Base-by-base conservation (phyloP, 2,113 vertebrate species). In the Mastomys coucha region DNA sequence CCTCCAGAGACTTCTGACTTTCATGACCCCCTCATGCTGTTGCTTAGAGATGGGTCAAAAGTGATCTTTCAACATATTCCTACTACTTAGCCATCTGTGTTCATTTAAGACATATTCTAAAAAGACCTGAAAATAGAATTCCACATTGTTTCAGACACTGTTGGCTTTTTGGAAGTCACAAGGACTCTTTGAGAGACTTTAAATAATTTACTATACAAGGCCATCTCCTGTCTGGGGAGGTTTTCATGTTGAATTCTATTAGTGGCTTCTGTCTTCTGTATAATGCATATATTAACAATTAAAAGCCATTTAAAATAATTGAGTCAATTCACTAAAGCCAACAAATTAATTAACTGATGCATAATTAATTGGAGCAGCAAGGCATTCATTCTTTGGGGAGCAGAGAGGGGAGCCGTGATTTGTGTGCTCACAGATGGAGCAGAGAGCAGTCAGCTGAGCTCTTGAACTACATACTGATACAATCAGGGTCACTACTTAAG, bases 261-360 rank as follows among this genome's bases (percentile, higher is more conserved):
- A 98, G 92, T 82, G 5, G 49, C 36, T 96, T 97, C 97, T 96
- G 82, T 95, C 89, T 96, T 92, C 90, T 91, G 92, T 94, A 97
- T 89, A 97, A 93, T 88, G 95, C 87, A 33, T 94, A 94, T 96
- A 97, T 97, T 97, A 97, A 97, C 96, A 98, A 97, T 98, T 96
- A 97, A 97, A 96, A 96, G 75, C 63, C 94, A 97, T 91, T 98
- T 97, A 97, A 97, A 98, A 95, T 96, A 97, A 98, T 97, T 97
- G 91, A 97, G 96, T 98, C 93, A 91, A 93, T 94, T 94, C 93
- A 93, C 96, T 87, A 97, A 97, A 96, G 94, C 95, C 97, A 97
- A 97, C 92, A 96, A 97, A 98, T 97, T 97, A 98, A 98, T 98
- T 97, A 98, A 90, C 91, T 93, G 65, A 94, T 98, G 75, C 87